Evolutionary conservation across 2,797 vertebrate genomes (phyloP).

Genomic region (Erethizon dorsatum): DNA sequence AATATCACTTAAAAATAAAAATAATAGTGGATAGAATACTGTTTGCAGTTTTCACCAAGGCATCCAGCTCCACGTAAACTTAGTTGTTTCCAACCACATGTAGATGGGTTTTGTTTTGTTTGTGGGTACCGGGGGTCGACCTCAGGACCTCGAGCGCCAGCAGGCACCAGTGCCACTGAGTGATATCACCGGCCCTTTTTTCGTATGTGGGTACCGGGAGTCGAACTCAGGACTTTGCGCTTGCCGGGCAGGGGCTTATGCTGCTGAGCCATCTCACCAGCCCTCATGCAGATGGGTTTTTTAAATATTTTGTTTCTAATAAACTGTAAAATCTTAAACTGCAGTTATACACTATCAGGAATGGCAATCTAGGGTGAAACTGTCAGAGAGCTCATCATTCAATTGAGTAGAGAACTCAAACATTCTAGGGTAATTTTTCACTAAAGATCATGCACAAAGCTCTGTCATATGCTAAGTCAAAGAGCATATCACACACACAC

Average conservation of each 20-base stretch:
- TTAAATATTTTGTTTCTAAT: constrained; percentile 15
- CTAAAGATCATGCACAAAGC: not conserved
- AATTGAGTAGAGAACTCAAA: constrained; percentile 35
- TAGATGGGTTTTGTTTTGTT: not conserved
- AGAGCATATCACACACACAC: not conserved
- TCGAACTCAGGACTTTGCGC: too few relatives aligned
- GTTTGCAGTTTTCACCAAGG: not conserved
- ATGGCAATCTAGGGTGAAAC: not conserved
- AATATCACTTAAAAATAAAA: constrained; percentile 52
- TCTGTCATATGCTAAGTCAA: not conserved
- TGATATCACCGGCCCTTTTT: too few relatives aligned
- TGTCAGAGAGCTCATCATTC: constrained; percentile 4
- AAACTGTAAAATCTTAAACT: constrained; percentile 43
- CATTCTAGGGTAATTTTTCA: constrained; percentile 25
- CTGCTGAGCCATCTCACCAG: too few relatives aligned
- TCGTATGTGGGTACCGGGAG: too few relatives aligned
- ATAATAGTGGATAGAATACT: not conserved
- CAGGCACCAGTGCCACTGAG: too few relatives aligned
- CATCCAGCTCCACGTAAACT: not conserved
- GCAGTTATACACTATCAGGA: not conserved
- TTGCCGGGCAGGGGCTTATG: too few relatives aligned
- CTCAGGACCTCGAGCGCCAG: too few relatives aligned
- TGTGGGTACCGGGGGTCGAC: too few relatives aligned
- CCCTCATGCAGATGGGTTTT: not conserved
- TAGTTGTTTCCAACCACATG: constrained; percentile 13